Evolutionary conservation across 2,113 vertebrate genomes (phyloP).

Genomic region (Stictonetta naevosa): DNA sequence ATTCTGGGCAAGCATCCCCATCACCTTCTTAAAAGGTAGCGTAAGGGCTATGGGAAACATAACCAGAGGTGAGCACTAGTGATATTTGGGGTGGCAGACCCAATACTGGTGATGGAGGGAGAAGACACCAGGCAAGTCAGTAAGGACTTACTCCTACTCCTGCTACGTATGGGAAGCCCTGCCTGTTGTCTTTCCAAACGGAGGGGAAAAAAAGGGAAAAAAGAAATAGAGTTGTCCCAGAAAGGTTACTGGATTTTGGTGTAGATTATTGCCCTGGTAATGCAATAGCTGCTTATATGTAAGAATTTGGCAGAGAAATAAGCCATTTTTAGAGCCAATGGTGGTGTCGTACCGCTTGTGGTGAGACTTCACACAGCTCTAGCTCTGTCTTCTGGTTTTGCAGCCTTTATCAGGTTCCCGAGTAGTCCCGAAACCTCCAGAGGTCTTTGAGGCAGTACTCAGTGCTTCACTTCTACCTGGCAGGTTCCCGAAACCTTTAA

Average conservation of each 20-base stretch:
- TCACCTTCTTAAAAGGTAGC: background rate
- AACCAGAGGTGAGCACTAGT: fast-evolving
- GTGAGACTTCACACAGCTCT: background rate
- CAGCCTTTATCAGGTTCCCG: background rate
- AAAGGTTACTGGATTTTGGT: background rate
- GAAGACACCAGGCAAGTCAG: background rate
- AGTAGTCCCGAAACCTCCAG: background rate
- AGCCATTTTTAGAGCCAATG: background rate
- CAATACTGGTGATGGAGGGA: background rate
- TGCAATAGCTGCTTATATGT: background rate
- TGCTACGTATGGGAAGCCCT: background rate
- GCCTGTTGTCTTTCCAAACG: background rate
- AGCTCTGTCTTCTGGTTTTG: background rate
- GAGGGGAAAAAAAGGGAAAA: background rate
- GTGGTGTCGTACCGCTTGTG: background rate
- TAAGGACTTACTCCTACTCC: background rate
- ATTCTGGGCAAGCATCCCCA: background rate
- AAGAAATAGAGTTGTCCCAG: background rate
- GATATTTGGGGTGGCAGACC: background rate
- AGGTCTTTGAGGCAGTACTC: background rate
- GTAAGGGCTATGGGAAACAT: background rate
- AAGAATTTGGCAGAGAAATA: background rate
- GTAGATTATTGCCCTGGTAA: background rate
- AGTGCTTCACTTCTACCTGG: background rate
- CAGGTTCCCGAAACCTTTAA: background rate